Base-by-base conservation (phyloP, 2,888 invertebrate genomes). In the Pegoplata infirma region DNA sequence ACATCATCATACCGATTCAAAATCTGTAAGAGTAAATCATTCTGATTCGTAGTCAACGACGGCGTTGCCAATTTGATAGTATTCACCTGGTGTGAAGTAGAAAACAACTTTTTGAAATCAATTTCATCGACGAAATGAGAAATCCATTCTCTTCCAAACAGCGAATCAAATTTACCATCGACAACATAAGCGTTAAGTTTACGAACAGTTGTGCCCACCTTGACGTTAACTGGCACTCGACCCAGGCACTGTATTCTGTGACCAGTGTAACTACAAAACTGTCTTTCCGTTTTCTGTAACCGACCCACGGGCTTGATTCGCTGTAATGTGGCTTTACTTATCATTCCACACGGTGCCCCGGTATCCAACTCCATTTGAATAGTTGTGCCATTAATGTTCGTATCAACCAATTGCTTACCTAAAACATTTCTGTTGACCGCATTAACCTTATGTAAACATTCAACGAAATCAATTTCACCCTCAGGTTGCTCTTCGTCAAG, bases 281-380 rank as follows among this genome's bases (percentile, higher is more conserved):
- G 46, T 5, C 53, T 56, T 19, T 49, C 55, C 44, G 59, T 40
- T 19, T 49, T 71, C 74, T 44, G 69, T 67, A 25, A 25, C 25
- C 5, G 3, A 25, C 25, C 25, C 25, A 25, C 25, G 25, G 25
- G 25, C 6, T 25, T 25, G 3, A 56, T 40, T 36, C 1, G 17
- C 3, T 47, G 28, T n/a, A 8, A 17, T 19, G 17, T n/a, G 19
- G 14, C 28, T 46, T 47, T 61, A 6, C 47, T 28, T 47, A 47
- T 19, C 12, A 47, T n/a, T n/a, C n/a, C n/a, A n/a, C n/a, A n/a
- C n/a, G n/a, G n/a, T n/a, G n/a, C n/a, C n/a, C n/a, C n/a, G n/a
- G n/a, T n/a, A n/a, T n/a, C n/a, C n/a, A n/a, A n/a, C n/a, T n/a
- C n/a, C n/a, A n/a, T n/a, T n/a, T 61, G 7, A 25, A 25, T 6